phyloP scores from a whole-genome alignment of 2,797 vertebrate species.

The Peromyscus eremicus region DNA sequence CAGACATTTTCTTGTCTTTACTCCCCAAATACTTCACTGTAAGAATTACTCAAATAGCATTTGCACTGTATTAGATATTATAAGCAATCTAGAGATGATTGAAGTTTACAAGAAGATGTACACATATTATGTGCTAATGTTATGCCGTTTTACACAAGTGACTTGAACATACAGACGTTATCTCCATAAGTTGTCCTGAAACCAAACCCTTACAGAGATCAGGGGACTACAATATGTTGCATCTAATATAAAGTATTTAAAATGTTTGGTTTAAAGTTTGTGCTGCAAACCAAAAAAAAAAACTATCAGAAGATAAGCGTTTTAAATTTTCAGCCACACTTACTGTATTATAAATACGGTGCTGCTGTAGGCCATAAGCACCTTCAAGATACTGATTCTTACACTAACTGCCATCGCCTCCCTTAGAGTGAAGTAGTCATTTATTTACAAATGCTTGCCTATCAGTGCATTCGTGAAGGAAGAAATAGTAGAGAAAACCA shows the following conservation, averaged over 20 bases:
- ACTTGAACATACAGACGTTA: neutral
- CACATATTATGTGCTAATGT: neutral
- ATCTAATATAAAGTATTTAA: conserved; percentile 24
- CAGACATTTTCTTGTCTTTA: neutral
- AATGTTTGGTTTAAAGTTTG: conserved; percentile 19
- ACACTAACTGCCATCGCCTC: neutral
- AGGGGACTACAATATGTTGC: neutral
- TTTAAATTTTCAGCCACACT: neutral
- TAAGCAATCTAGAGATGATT: neutral
- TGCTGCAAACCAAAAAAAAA: neutral
- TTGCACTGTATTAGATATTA: neutral
- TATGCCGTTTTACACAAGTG: neutral
- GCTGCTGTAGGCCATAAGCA: neutral
- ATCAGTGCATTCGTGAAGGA: neutral
- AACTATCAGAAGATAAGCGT: neutral
- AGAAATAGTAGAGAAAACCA: neutral
- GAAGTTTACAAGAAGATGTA: neutral
- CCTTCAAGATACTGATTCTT: conserved; percentile 30
- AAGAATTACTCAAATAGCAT: neutral
- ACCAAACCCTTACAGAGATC: neutral
- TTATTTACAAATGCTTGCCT: conserved; percentile 30
- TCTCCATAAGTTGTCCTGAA: neutral
- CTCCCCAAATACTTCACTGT: neutral
- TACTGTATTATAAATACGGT: neutral
- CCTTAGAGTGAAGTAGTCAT: neutral